phyloP scores from a whole-genome alignment of 2,113 vertebrate species.

The Calidris pugnax region DNA sequence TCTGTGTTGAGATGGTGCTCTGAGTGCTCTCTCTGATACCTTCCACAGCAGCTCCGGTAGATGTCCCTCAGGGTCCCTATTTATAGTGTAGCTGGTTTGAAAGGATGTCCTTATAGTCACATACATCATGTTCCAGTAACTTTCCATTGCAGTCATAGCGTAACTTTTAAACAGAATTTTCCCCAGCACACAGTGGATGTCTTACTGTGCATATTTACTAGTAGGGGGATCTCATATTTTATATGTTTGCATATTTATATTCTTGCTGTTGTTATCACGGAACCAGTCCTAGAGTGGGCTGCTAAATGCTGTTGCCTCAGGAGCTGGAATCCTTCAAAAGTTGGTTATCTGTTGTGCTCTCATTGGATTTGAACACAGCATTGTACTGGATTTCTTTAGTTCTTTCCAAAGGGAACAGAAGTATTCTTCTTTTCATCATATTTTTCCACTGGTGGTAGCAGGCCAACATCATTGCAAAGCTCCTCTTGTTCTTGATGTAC shows the following conservation, averaged over 20 bases:
- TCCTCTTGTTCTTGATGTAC: neutral
- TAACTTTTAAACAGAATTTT: neutral
- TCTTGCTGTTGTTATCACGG: neutral
- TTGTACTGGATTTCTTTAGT: neutral
- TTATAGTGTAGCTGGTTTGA: neutral
- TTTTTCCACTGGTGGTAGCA: neutral
- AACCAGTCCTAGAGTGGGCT: neutral
- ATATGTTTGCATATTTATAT: neutral
- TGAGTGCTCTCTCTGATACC: neutral
- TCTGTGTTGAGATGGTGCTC: neutral
- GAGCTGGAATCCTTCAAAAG: neutral
- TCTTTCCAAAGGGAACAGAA: conserved; percentile 1
- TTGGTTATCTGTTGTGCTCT: neutral
- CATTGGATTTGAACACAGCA: neutral
- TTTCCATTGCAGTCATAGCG: neutral
- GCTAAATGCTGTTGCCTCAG: neutral
- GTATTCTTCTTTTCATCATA: neutral
- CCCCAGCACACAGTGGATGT: neutral
- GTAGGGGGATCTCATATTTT: neutral
- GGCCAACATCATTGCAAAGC: neutral
- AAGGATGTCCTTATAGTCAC: neutral
- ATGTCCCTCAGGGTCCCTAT: neutral
- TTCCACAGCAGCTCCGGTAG: neutral
- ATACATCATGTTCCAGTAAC: neutral
- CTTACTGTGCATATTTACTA: neutral